Percentiles rank a stretch among this genome's conserved stretches.
These are phyloP conservation scores for Chymomyza procnemis DNA, from an alignment of 2,888 invertebrate genomes.

Conservation along the genomic window DNA sequence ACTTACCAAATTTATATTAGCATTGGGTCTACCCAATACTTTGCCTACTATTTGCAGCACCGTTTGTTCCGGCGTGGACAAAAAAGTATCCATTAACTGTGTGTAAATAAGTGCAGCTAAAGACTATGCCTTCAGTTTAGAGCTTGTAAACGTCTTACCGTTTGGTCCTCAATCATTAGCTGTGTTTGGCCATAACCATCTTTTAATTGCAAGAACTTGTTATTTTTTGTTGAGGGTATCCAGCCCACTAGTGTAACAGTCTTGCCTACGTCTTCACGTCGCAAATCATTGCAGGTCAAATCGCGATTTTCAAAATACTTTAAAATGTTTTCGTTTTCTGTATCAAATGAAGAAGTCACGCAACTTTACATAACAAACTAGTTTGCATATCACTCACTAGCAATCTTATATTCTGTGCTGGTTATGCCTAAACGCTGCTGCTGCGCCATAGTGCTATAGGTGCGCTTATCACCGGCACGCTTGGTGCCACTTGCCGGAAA, in stretches of 20 bases:
- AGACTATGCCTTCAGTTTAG: too few relatives aligned
- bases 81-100: conserved; percentile 61
- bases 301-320: conserved; percentile 78
- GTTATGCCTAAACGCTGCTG: conserved; percentile 74
- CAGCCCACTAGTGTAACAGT: conserved; percentile 77
- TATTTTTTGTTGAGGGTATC: conserved; percentile 74
- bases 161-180: conserved; percentile 77
- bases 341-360: not conserved
- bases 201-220: conserved; percentile 78
- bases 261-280: conserved; percentile 75
- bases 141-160: conserved; percentile 47
- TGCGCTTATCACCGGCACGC: conserved; percentile 74
- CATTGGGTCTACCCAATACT: conserved; percentile 76
- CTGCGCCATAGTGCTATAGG: conserved; percentile 76
- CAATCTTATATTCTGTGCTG: conserved; percentile 78
- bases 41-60: conserved; percentile 77
- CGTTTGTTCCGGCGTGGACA: conserved; percentile 68
- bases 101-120: not conserved
- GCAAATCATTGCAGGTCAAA: conserved; percentile 78
- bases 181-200: conserved; percentile 79
- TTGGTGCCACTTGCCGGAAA: conserved; percentile 59
- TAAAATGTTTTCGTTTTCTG: conserved; percentile 76
- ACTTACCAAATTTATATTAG: conserved; percentile 76
- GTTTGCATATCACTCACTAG: conserved; percentile 64
- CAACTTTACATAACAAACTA: not conserved